Base-by-base conservation (phyloP, 2,797 vertebrate species). In the Esox masquinongy region DNA sequence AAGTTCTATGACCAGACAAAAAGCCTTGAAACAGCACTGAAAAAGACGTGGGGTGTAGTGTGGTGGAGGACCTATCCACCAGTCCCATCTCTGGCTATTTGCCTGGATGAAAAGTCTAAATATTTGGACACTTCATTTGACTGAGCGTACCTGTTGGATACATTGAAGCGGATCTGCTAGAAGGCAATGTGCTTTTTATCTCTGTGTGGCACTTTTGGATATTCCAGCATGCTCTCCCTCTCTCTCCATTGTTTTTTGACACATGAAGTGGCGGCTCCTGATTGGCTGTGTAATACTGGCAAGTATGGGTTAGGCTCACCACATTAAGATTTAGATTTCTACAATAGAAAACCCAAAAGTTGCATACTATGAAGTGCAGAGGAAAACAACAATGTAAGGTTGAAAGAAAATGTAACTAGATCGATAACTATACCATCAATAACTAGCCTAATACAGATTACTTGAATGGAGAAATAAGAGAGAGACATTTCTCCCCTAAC, bases 41-140 rank as follows among this genome's bases (percentile, higher is more conserved):
- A 87, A 86, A 86, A 81, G 79, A 86, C 36, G 4, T 70, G 77
- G n/a, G 77, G 80, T 14, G 16, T 61, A 79, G 82, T 47, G 50
- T 61, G 36, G 36, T 80, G 76, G 63, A 74, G 11, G 53, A 88
- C 81, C 84, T 82, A 82, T 88, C 87, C 81, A 63, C 77, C 75
- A 76, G 73, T 82, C 84, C 82, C 77, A 84, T 87, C 84, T 90
- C 87, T 92, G 92, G 88, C 91, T 85, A 85, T 79, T 68, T 74
- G 91, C 87, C 88, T 89, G 86, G 87, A 84, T 76, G 71, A 77
- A 86, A 87, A 74, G 79, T 86, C 86, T 90, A 94, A 95, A 95
- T 95, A 93, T 95, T 94, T 90, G 92, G 93, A 93, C 93, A 93
- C 76, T 82, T 75, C 79, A 90, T 87, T 89, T 93, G 90, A 94